These are phyloP conservation scores for Eretmocerus hayati DNA, from an alignment of 2,888 invertebrate genomes.

Conservation along the genomic window DNA sequence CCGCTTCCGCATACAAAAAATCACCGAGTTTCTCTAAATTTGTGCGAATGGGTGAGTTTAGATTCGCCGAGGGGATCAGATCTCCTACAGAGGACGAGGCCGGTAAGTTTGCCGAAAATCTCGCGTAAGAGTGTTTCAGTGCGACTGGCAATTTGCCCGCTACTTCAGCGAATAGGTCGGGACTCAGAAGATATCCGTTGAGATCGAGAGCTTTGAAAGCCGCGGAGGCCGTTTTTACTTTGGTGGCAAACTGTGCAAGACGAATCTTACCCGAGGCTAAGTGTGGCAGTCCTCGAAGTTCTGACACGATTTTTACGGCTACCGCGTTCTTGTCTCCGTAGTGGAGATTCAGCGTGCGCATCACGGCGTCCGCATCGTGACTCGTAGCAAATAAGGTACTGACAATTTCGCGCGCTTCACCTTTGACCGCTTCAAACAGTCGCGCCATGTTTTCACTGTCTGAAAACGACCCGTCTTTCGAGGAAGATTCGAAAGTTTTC, in stretches of 20 bases:
- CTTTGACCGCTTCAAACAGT: conserved; percentile 5
- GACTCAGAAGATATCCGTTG: background rate
- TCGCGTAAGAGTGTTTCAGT: background rate
- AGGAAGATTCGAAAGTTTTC: conserved; percentile 5
- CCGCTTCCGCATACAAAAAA: too few relatives aligned
- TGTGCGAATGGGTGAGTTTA: too few relatives aligned
- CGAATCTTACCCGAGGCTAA: background rate
- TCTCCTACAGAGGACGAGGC: too few relatives aligned
- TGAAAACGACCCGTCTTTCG: conserved; percentile 4
- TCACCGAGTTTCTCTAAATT: too few relatives aligned
- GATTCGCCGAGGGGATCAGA: too few relatives aligned
- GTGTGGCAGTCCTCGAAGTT: background rate
- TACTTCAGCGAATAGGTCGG: background rate
- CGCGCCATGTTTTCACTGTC: conserved; percentile 8
- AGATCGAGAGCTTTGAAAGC: background rate
- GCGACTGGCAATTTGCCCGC: conserved; percentile 1
- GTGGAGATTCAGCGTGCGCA: conserved; percentile 1
- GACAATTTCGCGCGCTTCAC: conserved; percentile 8
- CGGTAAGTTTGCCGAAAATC: too few relatives aligned
- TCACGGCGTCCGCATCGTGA: background rate
- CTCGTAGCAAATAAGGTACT: conserved; percentile 1
- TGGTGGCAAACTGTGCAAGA: background rate
- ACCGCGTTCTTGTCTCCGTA: conserved; percentile 4
- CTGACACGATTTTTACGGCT: background rate
- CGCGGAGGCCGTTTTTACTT: background rate